Percentiles rank a stretch among this genome's conserved stretches.
Evolutionary conservation across 2,888 invertebrate species (phyloP).

Genomic region (Formica aserva): DNA sequence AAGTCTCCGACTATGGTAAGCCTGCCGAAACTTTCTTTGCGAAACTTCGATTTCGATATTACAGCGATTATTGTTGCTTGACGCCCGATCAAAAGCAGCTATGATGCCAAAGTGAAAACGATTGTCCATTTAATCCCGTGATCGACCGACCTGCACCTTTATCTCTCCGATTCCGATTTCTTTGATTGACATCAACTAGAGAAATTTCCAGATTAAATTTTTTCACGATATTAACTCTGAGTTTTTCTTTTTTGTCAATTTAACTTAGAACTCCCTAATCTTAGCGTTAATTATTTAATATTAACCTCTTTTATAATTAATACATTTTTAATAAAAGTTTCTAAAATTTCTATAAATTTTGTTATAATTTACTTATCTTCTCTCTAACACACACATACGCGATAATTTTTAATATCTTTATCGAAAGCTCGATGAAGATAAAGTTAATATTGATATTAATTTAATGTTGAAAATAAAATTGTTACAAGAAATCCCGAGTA

Average conservation of each 20-base stretch:
- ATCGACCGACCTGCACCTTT: neutral
- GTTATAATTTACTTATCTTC: neutral
- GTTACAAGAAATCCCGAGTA: neutral
- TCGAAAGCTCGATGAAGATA: neutral
- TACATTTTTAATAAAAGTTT: neutral
- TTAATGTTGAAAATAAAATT: constrained; percentile 2
- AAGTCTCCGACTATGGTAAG: constrained; percentile 38
- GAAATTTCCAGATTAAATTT: no score
- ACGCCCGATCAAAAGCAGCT: constrained; percentile 22
- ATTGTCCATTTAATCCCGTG: constrained; percentile 16
- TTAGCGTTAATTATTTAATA: neutral
- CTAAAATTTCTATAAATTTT: neutral
- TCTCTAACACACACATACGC: neutral
- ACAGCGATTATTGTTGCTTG: neutral
- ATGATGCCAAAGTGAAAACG: constrained; percentile 38
- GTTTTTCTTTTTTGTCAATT: neutral
- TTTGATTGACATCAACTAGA: no score
- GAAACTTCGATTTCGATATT: constrained; percentile 44
- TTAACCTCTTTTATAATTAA: no score
- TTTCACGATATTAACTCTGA: no score
- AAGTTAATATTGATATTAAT: neutral
- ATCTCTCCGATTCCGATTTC: constrained; percentile 13
- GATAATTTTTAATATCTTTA: neutral
- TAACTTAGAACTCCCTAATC: neutral
- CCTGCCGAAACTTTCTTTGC: constrained; percentile 53